Evolutionary conservation across 2,113 vertebrate genomes (phyloP).

Genomic region (Taxidea taxus): DNA sequence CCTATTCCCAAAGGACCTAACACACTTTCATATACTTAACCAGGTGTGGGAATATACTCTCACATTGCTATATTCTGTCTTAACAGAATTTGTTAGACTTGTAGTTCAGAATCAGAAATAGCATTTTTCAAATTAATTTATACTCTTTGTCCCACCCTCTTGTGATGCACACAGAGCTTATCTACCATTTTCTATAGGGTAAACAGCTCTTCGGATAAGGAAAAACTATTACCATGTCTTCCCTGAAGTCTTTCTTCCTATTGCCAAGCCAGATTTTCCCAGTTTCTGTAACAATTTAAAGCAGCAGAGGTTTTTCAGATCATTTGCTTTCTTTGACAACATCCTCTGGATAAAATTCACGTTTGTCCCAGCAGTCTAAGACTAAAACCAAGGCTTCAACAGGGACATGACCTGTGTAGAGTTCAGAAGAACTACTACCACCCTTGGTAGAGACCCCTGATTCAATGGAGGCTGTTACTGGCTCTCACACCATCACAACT

Average conservation of each 20-base stretch:
- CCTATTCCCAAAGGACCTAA: not conserved
- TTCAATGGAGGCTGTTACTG: not conserved
- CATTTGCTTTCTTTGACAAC: not conserved
- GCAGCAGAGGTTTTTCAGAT: not conserved
- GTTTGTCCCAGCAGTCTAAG: not conserved
- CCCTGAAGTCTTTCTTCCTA: not conserved
- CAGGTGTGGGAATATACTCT: not conserved
- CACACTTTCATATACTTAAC: not conserved
- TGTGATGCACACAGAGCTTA: not conserved
- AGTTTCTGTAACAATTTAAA: slow-evolving; percentile 8
- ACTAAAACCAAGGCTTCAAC: not conserved
- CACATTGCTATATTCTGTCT: not conserved
- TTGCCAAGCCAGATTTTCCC: not conserved
- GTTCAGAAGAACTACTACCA: not conserved
- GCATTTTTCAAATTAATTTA: slow-evolving; percentile 12
- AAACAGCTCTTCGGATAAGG: not conserved
- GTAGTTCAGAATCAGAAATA: not conserved
- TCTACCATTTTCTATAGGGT: not conserved
- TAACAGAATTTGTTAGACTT: not conserved
- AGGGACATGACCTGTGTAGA: not conserved
- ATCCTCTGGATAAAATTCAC: not conserved
- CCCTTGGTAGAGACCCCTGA: not conserved
- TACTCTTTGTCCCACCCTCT: not conserved
- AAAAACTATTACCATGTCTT: not conserved
- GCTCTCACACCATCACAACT: not conserved